These are phyloP conservation scores for Brachycybe producta DNA, from an alignment of 2,888 invertebrate genomes.

Conservation along the genomic window DNA sequence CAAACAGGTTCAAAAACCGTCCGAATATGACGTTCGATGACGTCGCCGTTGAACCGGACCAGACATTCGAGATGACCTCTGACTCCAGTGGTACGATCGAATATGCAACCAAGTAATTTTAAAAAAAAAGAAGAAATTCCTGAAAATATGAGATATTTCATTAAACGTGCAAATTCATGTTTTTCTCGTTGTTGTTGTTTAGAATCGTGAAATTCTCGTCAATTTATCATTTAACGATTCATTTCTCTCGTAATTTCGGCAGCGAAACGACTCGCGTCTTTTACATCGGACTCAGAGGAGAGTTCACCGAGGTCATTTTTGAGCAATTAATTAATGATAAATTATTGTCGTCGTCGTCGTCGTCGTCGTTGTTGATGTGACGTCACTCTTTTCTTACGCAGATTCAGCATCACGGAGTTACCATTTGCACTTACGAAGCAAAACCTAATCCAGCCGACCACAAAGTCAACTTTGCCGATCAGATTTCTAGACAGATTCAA, in stretches of 20 bases:
- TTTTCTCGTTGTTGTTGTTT: slow-evolving; percentile 19
- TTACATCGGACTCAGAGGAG: slow-evolving; percentile 91
- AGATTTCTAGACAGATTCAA: slow-evolving; percentile 5
- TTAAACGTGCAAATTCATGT: neutral
- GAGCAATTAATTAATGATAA: neutral
- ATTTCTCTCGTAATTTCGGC: slow-evolving; percentile 82
- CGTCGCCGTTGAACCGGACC: slow-evolving; percentile 56
- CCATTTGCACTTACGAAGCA: slow-evolving; percentile 80
- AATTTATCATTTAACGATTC: slow-evolving; percentile 73
- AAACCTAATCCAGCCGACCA: slow-evolving; percentile 76
- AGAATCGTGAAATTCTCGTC: slow-evolving; percentile 86
- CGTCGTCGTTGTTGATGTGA: neutral
- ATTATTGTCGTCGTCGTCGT: neutral
- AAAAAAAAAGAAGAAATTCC: slow-evolving; percentile 25
- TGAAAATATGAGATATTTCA: slow-evolving; percentile 1
- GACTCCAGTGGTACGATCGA: slow-evolving; percentile 69
- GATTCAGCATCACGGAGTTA: slow-evolving; percentile 60
- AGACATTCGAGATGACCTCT: slow-evolving; percentile 72
- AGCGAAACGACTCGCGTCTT: slow-evolving; percentile 69
- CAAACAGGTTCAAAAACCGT: slow-evolving; percentile 71
- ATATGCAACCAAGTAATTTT: slow-evolving; percentile 72
- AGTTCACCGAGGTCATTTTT: slow-evolving; percentile 40
- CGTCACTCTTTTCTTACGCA: neutral
- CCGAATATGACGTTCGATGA: slow-evolving; percentile 93
- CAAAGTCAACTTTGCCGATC: slow-evolving; percentile 35